Percentiles rank a stretch among this genome's conserved stretches.
These are phyloP conservation scores for Habroteleia sp. DNA, from an alignment of 2,888 invertebrate genomes.

Conservation along the genomic window DNA sequence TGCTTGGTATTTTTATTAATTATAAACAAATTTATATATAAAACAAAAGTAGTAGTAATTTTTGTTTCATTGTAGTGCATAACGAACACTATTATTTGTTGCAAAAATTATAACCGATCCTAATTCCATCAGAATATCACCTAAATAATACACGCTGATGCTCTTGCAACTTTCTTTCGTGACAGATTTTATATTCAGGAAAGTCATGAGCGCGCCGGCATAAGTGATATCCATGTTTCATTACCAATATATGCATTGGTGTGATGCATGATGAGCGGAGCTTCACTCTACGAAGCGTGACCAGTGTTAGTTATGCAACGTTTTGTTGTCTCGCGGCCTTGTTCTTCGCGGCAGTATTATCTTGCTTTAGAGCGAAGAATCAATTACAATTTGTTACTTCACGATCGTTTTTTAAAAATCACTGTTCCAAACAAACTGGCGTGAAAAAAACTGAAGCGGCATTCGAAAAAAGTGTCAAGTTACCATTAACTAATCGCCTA, in stretches of 20 bases:
- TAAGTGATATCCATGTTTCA: constrained; percentile 50
- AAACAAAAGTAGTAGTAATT: no score
- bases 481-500: no score
- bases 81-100: no score
- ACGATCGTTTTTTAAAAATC: constrained; percentile 42
- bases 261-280: constrained; percentile 60
- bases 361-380: constrained; percentile 72
- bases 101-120: no score
- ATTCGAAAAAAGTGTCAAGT: constrained; percentile 16
- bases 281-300: constrained; percentile 76
- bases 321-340: constrained; percentile 76
- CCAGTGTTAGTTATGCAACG: constrained; percentile 79
- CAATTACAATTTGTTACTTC: constrained; percentile 67
- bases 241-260: constrained; percentile 47
- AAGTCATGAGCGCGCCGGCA: constrained; percentile 31
- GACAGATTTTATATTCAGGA: constrained; percentile 43
- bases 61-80: no score
- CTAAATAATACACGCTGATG: no score
- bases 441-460: constrained; percentile 34
- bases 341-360: constrained; percentile 74
- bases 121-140: no score
- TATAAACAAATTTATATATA: no score
- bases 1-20: no score
- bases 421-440: constrained; percentile 33
- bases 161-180: constrained; percentile 42